Evolutionary conservation across 2,888 invertebrate species (phyloP), one percentile per base, ranked within the genome.

Genomic region (Drosophila merina): DNA sequence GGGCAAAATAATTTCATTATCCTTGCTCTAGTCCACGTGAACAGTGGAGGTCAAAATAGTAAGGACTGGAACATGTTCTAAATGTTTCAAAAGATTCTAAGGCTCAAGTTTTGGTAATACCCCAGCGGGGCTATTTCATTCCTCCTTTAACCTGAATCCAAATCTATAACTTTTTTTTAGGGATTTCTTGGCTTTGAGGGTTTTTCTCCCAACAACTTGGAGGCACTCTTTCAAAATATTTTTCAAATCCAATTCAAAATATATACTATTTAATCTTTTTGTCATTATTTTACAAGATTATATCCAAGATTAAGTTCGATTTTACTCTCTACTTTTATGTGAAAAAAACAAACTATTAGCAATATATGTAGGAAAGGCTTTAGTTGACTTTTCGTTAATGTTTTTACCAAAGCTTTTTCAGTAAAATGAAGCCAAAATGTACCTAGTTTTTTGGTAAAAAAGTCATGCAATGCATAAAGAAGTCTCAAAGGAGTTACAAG

Each of bases 401-500:
- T 20, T 59, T 45, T 55, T 42, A 71, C 40, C 48, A 40, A 69
- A 48, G 51, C 59, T 47, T 55, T 42, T 42, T 33, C 8, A 51
- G 8, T 42, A 25, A 69, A 71, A 58, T 28, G 30, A 71, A 59
- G 48, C 38, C 26, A 26, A 38, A 51, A 47, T 5, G 30, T 51
- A 66, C 44, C 66, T 63, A 38, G 12, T 63, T 66, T 51, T 51
- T 44, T 25, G 25, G 50, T 45, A 36, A 51, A 51, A 63, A 20
- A 20, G 42, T 42, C 75, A 77, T 75, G 75, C 75, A 77, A 74
- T 74, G 74, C 47, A 45, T 36, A 20, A 20, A 20, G n/a, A 45
- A 33, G 62, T 25, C 25, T 49, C 49, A 28, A 20, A 25, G 31
- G 9, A 50, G 42, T 36, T 56, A 54, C 47, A 52, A 74, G 42